Evolutionary conservation across 2,888 invertebrate species (phyloP).

Genomic region (Oscheius myriophilus): DNA sequence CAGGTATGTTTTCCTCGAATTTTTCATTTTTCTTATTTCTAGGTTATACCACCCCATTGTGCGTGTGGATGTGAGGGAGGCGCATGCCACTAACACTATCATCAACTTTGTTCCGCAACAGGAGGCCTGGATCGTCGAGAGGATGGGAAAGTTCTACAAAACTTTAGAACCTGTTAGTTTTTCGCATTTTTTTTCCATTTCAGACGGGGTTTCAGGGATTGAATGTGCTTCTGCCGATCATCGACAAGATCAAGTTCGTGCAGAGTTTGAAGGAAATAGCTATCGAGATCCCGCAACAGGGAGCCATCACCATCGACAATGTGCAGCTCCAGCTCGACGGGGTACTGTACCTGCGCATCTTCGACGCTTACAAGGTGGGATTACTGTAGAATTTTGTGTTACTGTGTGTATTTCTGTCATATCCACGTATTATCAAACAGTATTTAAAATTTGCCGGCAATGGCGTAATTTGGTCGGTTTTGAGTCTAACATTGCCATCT

Average conservation of each 20-base stretch:
- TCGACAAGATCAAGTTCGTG: slow-evolving; percentile 94
- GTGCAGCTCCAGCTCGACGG: slow-evolving; percentile 96
- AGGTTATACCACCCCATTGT: background rate
- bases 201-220: slow-evolving; percentile 80
- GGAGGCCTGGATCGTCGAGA: slow-evolving; percentile 96
- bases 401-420: no score
- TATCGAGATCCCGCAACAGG: slow-evolving; percentile 92
- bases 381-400: no score
- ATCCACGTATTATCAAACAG: no score
- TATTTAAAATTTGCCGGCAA: no score
- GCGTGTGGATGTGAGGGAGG: slow-evolving; percentile 30
- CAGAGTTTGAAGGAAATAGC: slow-evolving; percentile 99
- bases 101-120: slow-evolving; percentile 99
- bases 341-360: slow-evolving; percentile 90
- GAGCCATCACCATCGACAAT: slow-evolving; percentile 96
- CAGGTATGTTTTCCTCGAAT: slow-evolving; percentile 1
- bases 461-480: no score
- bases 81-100: slow-evolving; percentile 84
- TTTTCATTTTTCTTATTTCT: background rate
- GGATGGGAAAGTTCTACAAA: slow-evolving; percentile 95
- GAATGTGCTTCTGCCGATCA: slow-evolving; percentile 87
- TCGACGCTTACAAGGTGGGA: slow-evolving; percentile 84
- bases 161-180: slow-evolving; percentile 83
- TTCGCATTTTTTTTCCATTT: no score
- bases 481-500: no score